Base-by-base conservation (phyloP, 2,113 vertebrate species). In the Mola mola region DNA sequence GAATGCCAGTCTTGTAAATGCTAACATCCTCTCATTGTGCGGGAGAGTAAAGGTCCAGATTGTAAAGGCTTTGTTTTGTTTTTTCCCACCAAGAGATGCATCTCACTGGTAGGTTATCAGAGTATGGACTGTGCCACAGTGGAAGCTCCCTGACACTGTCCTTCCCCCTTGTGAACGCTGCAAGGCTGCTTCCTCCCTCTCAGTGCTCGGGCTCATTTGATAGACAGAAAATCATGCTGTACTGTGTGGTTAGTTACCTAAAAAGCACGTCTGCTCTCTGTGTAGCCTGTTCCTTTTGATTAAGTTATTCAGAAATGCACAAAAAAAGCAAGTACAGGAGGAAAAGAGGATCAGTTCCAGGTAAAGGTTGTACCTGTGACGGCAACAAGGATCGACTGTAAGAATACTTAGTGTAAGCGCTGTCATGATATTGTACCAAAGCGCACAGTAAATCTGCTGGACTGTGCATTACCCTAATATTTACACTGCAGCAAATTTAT, bases 121-220 rank as follows among this genome's bases (percentile, higher is more conserved):
- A 34, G 55, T 26, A 50, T 46, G 73, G 63, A 81, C 60, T 59
- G 75, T 51, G 11, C 52, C 19, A 41, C n/a, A 10, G 33, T 33
- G 63, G 48, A 58, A 38, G 44, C 44, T 40, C 51, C 12, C 47
- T 64, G 75, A 50, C 47, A 46, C 53, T 40, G 38, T 33, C 58
- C 56, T 16, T 11, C 58, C 41, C 47, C 47, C 34, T 5, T 24
- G 17, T 34, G 37, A 16, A 20, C 9, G 6, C 66, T 64, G 68
- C 63, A 60, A 70, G 52, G 51, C 47, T 42, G 56, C 75, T 62
- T 80, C 69, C 78, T 83, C 75, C 36, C 25, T 50, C 34, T 75
- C 47, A n/a, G 24, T 48, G 44, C 51, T 17, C 48, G 11, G 46
- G 65, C 66, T 77, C 58, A 64, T 75, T 75, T 77, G 8, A 69